Evolutionary conservation across 2,113 vertebrate genomes (phyloP).

Genomic region (Dasyurus viverrinus): DNA sequence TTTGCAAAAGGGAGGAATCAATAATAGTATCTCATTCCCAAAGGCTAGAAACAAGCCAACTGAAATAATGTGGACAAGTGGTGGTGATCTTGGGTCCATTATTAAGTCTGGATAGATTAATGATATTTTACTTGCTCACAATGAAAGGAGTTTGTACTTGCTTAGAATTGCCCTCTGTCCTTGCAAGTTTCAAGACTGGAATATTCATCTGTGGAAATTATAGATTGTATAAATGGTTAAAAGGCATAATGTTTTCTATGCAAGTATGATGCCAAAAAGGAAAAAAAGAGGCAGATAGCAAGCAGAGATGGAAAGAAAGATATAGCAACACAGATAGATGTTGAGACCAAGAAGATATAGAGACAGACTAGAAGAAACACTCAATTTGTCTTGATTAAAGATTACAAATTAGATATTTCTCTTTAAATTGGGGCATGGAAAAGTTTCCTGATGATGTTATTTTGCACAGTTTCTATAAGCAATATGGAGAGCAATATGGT

Average conservation of each 20-base stretch:
- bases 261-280: not conserved
- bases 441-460: not conserved
- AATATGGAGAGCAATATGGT: not conserved
- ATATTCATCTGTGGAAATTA: not conserved
- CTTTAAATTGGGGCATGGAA: not conserved
- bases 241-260: not conserved
- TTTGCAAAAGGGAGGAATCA: constrained; percentile 11
- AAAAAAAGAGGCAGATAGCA: not conserved
- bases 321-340: not conserved
- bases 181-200: constrained; percentile 48
- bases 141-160: constrained; percentile 59
- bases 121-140: constrained; percentile 53
- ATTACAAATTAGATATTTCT: not conserved
- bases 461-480: not conserved
- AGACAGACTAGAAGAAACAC: not conserved
- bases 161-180: constrained; percentile 54
- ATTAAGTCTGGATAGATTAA: constrained; percentile 61
- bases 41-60: constrained; percentile 52
- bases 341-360: not conserved
- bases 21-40: not conserved
- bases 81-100: constrained; percentile 60
- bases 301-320: not conserved
- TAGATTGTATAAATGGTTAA: not conserved
- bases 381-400: not conserved
- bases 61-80: constrained; percentile 21